Conservation (phyloP, 2,113 vertebrate species). For the Hippopotamus amphibius region DNA sequence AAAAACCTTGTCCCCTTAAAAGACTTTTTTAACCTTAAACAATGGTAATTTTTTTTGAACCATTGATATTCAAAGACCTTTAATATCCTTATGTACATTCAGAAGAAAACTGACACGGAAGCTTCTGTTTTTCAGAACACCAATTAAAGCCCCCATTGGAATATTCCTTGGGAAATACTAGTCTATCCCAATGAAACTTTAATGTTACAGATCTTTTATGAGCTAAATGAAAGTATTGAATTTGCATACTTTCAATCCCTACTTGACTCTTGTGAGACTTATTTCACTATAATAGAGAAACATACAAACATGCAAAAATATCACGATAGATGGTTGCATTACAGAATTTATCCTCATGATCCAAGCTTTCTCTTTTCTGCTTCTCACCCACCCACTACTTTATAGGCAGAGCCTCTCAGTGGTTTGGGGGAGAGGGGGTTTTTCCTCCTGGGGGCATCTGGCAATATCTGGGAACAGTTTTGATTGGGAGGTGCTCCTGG, state of each 20-base stretch:
- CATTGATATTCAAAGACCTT: background rate
- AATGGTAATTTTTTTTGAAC: background rate
- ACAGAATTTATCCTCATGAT: background rate
- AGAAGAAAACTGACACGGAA: background rate
- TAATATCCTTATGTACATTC: background rate
- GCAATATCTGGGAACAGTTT: background rate
- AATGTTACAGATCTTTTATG: background rate
- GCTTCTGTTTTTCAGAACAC: conserved; percentile 19
- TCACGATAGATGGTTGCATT: background rate
- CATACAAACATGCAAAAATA: background rate
- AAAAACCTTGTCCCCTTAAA: background rate
- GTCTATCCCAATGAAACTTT: background rate
- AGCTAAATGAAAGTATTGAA: background rate
- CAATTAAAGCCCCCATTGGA: background rate
- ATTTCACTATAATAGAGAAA: background rate
- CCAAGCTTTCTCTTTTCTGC: background rate
- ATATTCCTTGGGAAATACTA: background rate
- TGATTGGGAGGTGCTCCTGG: background rate
- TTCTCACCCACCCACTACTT: background rate
- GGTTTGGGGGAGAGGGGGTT: background rate
- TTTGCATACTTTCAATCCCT: background rate
- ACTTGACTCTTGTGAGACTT: background rate
- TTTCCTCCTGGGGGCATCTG: background rate
- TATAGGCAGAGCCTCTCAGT: background rate
- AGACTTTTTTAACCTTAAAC: conserved; percentile 25